These are phyloP conservation scores for Pseudachorutes palmiensis DNA, from an alignment of 1,140 invertebrate species.

Conservation along the genomic window DNA sequence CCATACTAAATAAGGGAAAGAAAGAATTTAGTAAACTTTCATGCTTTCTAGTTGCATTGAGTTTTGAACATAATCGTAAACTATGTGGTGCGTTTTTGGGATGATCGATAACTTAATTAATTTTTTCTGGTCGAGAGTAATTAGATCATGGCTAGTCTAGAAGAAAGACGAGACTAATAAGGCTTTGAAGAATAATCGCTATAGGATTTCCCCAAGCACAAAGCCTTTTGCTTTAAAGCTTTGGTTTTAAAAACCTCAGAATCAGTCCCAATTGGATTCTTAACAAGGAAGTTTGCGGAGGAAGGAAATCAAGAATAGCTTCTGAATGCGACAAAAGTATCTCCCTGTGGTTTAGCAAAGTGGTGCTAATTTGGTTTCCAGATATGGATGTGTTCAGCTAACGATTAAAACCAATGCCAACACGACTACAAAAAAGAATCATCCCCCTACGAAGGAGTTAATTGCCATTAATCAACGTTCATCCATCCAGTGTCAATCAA, in stretches of 20 bases:
- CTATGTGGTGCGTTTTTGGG: too few species aligned
- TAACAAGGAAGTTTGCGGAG: background rate
- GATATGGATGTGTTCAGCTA: background rate
- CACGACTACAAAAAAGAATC: constrained; percentile 5
- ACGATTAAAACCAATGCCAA: background rate
- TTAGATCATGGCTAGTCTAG: background rate
- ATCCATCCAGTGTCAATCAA: too few species aligned
- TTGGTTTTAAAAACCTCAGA: background rate
- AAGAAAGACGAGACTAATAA: constrained; percentile 5
- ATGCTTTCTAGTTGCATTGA: too few species aligned
- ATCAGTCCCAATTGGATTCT: background rate
- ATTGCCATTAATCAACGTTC: too few species aligned
- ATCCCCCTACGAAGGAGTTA: too few species aligned
- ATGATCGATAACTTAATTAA: constrained; percentile 9
- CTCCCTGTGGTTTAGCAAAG: background rate
- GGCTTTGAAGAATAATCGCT: background rate
- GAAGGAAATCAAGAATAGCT: background rate
- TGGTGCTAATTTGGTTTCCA: background rate
- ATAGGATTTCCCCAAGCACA: too few species aligned
- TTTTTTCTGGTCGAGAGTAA: constrained; percentile 1
- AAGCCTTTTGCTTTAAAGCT: background rate
- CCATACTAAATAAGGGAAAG: too few species aligned
- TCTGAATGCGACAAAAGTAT: background rate
- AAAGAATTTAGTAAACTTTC: too few species aligned
- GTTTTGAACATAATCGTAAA: too few species aligned